Evolutionary conservation across 2,797 vertebrate species (phyloP), one percentile per base, ranked within the genome.

Genomic region (Pogonophryne albipinna): DNA sequence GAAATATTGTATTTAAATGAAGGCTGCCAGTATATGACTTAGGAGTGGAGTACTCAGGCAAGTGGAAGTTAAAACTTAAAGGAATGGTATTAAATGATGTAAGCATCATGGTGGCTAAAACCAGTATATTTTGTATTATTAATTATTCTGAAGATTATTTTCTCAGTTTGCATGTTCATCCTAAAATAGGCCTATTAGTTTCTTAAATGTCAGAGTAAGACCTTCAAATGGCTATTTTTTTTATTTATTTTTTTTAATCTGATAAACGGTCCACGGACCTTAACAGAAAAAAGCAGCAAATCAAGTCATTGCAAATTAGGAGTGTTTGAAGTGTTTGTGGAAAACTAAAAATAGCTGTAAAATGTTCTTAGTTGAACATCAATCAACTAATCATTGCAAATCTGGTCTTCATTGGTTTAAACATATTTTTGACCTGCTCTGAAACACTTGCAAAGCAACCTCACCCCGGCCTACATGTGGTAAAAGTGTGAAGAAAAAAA

Each of bases 81-180:
- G 47, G 23, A 10, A 5, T 44, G 14, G 1, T 9, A 52, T 45
- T 4, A n/a, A 47, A 41, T 17, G 10, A 50, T 15, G 19, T 17
- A n/a, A 11, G 14, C 3, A 0, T 16, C 14, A 42, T 65, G 0
- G 27, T 1, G 41, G 6, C 0, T 13, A 6, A 41, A 67, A 55
- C 15, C 45, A 1, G 45, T 10, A 13, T 34, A 9, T 10, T 31
- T 45, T 66, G 42, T 10, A 44, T 58, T 38, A 49, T 20, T 4
- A 0, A 52, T 52, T 44, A 52, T 27, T 42, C 10, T 42, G 13
- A 34, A 0, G 1, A 58, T 19, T 58, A 23, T 4, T 27, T 55
- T n/a, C 19, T 45, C 13, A 0, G 13, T 51, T 46, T 23, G 46
- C 34, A 31, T 0, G 13, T 64, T 46, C 16, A 62, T 63, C 49